Percentiles rank a stretch among this genome's conserved stretches.
Evolutionary conservation across 2,888 invertebrate genomes (phyloP).

Genomic region (Lacanobia oleracea): DNA sequence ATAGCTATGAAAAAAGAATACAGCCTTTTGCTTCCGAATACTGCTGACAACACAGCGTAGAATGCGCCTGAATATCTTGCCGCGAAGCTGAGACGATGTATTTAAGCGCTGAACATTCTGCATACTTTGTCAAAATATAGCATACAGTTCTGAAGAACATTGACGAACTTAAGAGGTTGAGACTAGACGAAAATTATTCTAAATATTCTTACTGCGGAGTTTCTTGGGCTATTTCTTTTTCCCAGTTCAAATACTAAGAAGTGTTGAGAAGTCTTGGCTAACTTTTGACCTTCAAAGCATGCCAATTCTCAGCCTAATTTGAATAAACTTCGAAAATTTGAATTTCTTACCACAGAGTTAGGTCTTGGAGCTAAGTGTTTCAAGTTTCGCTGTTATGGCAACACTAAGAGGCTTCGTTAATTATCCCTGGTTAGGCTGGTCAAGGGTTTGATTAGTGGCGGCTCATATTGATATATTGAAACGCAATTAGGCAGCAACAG

Average conservation of each 20-base stretch:
- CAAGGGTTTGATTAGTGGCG: conserved; percentile 60
- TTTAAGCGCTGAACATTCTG: conserved; percentile 6
- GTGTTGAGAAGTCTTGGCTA: not conserved
- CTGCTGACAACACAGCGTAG: conserved; percentile 4
- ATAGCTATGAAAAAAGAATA: too few relatives aligned
- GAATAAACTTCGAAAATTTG: conserved; percentile 16
- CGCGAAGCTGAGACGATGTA: conserved; percentile 1
- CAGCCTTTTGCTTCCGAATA: not conserved
- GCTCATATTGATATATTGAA: conserved; percentile 61
- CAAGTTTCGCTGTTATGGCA: conserved; percentile 21
- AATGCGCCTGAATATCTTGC: conserved; percentile 10
- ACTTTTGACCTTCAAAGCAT: not conserved
- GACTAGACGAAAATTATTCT: not conserved
- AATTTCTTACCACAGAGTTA: not conserved
- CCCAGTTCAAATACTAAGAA: not conserved
- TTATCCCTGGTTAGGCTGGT: conserved; percentile 47
- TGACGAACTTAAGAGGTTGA: not conserved
- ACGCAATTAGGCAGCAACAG: conserved; percentile 57
- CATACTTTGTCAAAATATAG: conserved; percentile 13
- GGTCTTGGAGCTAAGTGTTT: not conserved
- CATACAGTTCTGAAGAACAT: conserved; percentile 1
- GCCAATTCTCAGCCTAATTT: not conserved
- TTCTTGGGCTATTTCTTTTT: not conserved
- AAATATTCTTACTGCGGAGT: not conserved
- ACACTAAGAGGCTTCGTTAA: conserved; percentile 42